Percentiles rank a stretch among this genome's conserved stretches.
These are phyloP conservation scores for Hydrozoanthus tunicans DNA, from an alignment of 64 coral and sea anemone genomes.

Conservation along the genomic window DNA sequence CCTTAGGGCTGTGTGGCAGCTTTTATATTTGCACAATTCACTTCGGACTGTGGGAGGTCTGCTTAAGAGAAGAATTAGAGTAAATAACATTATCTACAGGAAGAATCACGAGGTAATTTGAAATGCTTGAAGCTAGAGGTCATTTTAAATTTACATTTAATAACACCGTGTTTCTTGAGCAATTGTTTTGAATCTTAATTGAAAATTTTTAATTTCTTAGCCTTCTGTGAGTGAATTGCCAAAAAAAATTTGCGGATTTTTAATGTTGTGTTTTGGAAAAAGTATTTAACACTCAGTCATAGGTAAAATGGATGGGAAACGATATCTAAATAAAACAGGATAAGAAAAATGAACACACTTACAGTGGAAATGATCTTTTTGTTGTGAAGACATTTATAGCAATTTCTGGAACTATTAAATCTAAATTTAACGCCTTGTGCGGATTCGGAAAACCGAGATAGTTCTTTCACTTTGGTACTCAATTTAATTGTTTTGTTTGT, in stretches of 20 bases:
- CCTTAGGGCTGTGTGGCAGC: background rate
- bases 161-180: background rate
- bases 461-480: no score
- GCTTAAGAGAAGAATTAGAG: slow-evolving; percentile 21
- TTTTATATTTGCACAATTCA: background rate
- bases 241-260: background rate
- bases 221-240: slow-evolving; percentile 2
- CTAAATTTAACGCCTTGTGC: no score
- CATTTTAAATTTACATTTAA: slow-evolving; percentile 1
- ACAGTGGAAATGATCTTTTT: no score
- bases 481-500: no score
- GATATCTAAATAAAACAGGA: no score
- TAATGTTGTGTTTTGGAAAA: background rate
- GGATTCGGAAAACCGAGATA: no score
- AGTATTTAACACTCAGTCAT: background rate
- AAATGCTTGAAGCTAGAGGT: background rate
- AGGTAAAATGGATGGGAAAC: no score
- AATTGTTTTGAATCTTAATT: background rate
- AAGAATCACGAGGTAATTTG: background rate
- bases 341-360: no score
- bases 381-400: no score
- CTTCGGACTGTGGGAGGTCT: slow-evolving; percentile 11
- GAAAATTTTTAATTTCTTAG: background rate
- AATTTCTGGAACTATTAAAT: no score
- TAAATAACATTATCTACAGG: background rate